Percentiles rank a stretch among this genome's conserved stretches.
These are phyloP conservation scores for Furnarius figulus DNA, from an alignment of 2,113 vertebrate species.

Conservation along the genomic window DNA sequence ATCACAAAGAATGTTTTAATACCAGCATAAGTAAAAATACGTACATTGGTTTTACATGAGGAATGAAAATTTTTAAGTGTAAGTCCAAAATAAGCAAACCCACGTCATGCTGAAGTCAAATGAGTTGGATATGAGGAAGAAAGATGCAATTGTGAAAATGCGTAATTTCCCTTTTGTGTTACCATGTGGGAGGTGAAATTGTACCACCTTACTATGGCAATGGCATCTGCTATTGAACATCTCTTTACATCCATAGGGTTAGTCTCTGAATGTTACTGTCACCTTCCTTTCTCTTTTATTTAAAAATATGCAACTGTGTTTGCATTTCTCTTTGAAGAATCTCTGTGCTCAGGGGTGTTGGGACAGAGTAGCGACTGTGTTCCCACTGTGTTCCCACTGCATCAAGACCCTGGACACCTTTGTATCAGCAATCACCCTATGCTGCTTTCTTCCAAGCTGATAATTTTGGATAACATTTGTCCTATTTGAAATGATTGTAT, in stretches of 20 bases:
- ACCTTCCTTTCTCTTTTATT: not conserved
- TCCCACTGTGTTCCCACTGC: not conserved
- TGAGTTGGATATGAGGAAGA: not conserved
- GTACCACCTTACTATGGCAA: not conserved
- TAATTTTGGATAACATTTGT: not conserved
- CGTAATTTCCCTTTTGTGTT: not conserved
- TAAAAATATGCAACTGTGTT: not conserved
- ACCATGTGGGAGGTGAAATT: not conserved
- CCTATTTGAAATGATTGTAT: not conserved
- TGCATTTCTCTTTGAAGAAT: not conserved
- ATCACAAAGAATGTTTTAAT: not conserved
- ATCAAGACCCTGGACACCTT: rapidly evolving
- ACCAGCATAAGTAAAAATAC: not conserved
- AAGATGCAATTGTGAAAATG: not conserved
- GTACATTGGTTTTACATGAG: not conserved
- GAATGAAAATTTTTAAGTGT: not conserved
- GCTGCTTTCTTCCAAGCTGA: not conserved
- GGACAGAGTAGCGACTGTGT: rapidly evolving
- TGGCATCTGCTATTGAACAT: not conserved
- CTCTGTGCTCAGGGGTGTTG: not conserved
- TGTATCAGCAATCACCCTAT: not conserved
- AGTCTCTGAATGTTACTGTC: not conserved
- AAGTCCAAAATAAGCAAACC: not conserved
- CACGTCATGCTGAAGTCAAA: not conserved
- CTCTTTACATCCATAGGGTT: not conserved